Evolutionary conservation across 2,113 vertebrate species (phyloP).

Genomic region (Corythornis vintsioides): DNA sequence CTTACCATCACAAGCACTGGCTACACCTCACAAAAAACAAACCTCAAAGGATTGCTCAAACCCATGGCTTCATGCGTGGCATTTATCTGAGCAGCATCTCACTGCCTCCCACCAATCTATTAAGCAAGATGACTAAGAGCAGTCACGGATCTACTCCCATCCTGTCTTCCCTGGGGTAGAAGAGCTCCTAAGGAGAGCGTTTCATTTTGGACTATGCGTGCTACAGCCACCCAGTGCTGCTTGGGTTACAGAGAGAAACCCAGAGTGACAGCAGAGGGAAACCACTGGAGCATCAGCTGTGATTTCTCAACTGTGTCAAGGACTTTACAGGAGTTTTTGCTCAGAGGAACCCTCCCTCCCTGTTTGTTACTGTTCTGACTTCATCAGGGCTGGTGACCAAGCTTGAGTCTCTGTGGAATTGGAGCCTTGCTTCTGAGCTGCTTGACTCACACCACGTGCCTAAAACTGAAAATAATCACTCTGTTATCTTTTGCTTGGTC

Average conservation of each 20-base stretch:
- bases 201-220: neutral
- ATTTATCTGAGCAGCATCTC: slow-evolving; percentile 29
- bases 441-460: neutral
- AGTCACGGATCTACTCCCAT: slow-evolving; percentile 8
- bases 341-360: accelerated
- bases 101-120: slow-evolving; percentile 8
- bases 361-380: neutral
- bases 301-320: neutral
- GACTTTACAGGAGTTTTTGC: neutral
- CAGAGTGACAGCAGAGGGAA: neutral
- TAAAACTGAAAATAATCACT: neutral
- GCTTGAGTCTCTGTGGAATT: neutral
- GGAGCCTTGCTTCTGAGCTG: neutral
- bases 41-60: neutral
- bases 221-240: neutral
- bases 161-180: slow-evolving; percentile 20
- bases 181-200: neutral
- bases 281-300: neutral
- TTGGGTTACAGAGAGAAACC: neutral
- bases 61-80: neutral
- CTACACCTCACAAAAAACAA: neutral
- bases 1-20: neutral
- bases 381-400: accelerated
- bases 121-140: slow-evolving; percentile 44
- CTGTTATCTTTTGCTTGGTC: neutral